Conservation (phyloP, 2,797 vertebrate species). For the Pipistrellus kuhlii region DNA sequence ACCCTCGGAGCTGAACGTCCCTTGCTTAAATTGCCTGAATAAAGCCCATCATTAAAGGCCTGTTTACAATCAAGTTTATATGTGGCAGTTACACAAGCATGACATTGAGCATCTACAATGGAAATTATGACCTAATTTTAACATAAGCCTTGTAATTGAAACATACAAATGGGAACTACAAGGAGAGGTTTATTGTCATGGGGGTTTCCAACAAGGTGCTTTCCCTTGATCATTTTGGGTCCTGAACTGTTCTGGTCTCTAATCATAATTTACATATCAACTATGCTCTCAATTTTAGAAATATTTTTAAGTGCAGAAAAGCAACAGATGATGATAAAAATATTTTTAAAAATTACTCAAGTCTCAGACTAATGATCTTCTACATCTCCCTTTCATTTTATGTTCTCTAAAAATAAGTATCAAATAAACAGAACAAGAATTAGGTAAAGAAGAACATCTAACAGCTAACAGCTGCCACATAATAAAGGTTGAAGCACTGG, state of each 20-base stretch:
- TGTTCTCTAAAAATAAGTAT: constrained; percentile 31
- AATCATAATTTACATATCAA: constrained; percentile 87
- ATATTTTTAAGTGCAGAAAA: constrained; percentile 55
- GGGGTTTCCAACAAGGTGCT: constrained; percentile 89
- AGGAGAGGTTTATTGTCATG: constrained; percentile 72
- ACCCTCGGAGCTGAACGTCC: neutral
- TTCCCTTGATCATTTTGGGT: constrained; percentile 85
- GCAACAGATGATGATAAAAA: constrained; percentile 49
- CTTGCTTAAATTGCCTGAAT: constrained; percentile 32
- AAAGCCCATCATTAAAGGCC: constrained; percentile 22
- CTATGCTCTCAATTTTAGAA: constrained; percentile 83
- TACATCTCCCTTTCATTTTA: constrained; percentile 21
- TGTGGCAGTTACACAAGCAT: constrained; percentile 11
- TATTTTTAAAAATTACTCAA: constrained; percentile 37
- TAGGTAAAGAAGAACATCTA: constrained; percentile 40
- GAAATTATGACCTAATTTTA: constrained; percentile 81
- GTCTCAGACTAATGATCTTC: constrained; percentile 22
- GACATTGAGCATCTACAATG: constrained; percentile 67
- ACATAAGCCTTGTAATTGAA: constrained; percentile 70
- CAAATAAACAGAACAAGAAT: neutral
- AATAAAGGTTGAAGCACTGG: neutral
- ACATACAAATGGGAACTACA: constrained; percentile 77
- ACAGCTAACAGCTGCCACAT: neutral
- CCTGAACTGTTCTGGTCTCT: constrained; percentile 85
- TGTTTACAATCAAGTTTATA: constrained; percentile 73